Percentiles rank a stretch among this genome's conserved stretches.
These are phyloP conservation scores for Craseonycteris thonglongyai DNA, from an alignment of 2,113 vertebrate genomes.

Conservation along the genomic window DNA sequence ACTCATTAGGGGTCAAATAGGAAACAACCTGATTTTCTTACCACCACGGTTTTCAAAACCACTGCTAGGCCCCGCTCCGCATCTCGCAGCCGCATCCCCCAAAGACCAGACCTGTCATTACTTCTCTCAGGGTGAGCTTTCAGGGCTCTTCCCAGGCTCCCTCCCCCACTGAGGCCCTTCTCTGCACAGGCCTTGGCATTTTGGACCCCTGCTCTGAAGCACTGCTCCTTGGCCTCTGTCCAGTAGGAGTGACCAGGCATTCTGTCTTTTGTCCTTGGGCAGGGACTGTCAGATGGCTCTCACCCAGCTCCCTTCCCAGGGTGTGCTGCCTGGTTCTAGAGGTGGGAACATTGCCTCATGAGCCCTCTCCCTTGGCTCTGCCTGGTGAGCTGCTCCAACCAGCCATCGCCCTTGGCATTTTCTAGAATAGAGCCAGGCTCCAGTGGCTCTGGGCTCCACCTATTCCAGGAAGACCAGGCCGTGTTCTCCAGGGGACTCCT, in stretches of 20 bases:
- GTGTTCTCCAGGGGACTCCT: background rate
- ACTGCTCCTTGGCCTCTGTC: background rate
- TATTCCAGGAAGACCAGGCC: no score
- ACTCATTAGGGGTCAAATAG: background rate
- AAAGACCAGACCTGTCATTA: background rate
- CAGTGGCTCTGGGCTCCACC: background rate
- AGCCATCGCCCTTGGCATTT: background rate
- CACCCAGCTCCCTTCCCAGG: background rate
- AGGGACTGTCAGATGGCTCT: background rate
- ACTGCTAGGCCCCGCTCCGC: background rate
- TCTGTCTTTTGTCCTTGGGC: background rate
- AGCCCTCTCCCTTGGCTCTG: background rate
- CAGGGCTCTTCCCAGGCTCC: background rate
- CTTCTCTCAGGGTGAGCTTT: background rate
- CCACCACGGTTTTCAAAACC: background rate
- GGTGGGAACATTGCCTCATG: background rate
- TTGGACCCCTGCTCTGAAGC: background rate
- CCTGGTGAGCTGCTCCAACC: background rate
- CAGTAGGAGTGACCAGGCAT: no score
- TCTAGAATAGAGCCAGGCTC: background rate
- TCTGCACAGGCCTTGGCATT: background rate
- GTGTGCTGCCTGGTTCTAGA: background rate
- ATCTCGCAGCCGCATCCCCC: rapidly evolving
- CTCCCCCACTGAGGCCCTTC: background rate
- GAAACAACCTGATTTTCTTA: background rate